phyloP scores from a whole-genome alignment of 2,888 invertebrate genomes.

The Sinotaia quadrata region DNA sequence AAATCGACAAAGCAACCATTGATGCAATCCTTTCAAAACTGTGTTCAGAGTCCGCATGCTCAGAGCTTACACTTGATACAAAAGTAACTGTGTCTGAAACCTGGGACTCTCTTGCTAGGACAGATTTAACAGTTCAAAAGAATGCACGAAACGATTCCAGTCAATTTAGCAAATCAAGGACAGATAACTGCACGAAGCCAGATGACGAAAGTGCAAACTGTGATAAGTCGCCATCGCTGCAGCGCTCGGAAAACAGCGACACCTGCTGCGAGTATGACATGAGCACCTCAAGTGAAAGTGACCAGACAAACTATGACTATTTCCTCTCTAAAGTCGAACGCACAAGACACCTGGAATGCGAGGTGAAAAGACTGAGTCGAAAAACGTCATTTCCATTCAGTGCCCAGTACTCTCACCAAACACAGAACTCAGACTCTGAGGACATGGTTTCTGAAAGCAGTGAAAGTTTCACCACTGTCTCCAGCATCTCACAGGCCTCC shows the following conservation, averaged over 20 bases:
- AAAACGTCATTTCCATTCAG: not conserved
- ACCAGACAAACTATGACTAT: constrained; percentile 40
- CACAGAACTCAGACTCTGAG: not conserved
- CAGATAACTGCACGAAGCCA: too few relatives aligned
- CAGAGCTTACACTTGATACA: too few relatives aligned
- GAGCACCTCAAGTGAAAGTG: constrained; percentile 43
- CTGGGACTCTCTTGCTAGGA: too few relatives aligned
- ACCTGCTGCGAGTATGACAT: constrained; percentile 45
- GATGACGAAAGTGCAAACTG: not conserved
- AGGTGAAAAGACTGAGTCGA: constrained; percentile 21
- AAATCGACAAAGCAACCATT: constrained; percentile 20
- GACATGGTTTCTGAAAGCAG: not conserved
- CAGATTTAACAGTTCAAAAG: too few relatives aligned
- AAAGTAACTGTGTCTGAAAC: too few relatives aligned
- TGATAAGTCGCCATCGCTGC: not conserved
- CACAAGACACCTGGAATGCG: constrained; percentile 36
- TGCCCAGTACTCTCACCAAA: not conserved
- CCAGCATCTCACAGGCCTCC: not conserved
- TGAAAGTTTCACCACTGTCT: not conserved
- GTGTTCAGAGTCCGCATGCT: constrained; percentile 19
- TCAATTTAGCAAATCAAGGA: too few relatives aligned
- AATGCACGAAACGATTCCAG: too few relatives aligned
- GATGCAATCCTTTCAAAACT: constrained; percentile 17
- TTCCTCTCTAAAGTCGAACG: constrained; percentile 39
- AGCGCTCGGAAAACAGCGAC: constrained; percentile 40